These are phyloP conservation scores for Lepidothrix coronata DNA, from an alignment of 2,113 vertebrate genomes.

Conservation along the genomic window DNA sequence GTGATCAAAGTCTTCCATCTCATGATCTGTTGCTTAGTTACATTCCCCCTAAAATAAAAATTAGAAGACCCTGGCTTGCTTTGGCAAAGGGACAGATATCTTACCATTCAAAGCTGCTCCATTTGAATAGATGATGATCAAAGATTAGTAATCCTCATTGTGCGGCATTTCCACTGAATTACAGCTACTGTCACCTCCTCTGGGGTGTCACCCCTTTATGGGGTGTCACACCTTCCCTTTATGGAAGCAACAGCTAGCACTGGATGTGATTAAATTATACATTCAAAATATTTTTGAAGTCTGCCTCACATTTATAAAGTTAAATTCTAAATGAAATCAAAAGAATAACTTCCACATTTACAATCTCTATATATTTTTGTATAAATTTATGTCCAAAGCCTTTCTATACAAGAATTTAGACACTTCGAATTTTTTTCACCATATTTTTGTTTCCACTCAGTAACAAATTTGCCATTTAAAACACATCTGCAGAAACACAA, in stretches of 20 bases:
- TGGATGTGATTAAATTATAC: background rate
- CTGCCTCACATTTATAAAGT: background rate
- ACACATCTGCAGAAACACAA: background rate
- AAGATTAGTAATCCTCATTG: background rate
- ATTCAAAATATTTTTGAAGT: background rate
- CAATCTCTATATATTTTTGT: background rate
- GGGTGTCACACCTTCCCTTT: background rate
- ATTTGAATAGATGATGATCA: background rate
- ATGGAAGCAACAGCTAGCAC: background rate
- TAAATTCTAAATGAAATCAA: background rate
- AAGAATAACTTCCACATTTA: background rate
- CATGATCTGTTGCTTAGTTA: background rate
- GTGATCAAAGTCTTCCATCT: background rate
- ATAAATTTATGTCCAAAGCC: background rate
- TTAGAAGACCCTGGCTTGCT: background rate
- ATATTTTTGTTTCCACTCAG: background rate
- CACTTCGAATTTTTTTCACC: background rate
- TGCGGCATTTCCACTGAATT: background rate
- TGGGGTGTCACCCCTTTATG: background rate
- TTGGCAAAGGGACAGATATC: background rate
- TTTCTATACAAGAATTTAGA: background rate
- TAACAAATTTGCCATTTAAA: background rate
- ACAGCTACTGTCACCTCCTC: background rate
- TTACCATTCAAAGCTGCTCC: background rate
- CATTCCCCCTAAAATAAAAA: background rate